Evolutionary conservation across 2,888 invertebrate genomes (phyloP), one percentile per base, ranked within the genome.

Genomic region (Lasioglossum vierecki): DNA sequence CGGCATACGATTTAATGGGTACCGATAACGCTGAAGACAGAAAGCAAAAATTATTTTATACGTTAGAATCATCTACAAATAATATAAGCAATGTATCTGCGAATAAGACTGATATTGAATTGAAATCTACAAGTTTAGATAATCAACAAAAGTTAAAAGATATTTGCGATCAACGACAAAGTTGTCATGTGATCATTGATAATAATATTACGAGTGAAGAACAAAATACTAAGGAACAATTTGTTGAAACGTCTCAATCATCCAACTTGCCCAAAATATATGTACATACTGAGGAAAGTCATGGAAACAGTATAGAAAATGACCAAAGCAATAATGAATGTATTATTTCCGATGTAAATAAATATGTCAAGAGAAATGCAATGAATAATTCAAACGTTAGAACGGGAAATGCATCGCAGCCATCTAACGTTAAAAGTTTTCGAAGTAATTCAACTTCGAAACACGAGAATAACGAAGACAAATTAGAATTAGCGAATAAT

Each of bases 1-100:
- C 98, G 2, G 97, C 97, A 0, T 98, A 98, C 94, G 97, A 97
- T 94, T 95, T 96, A 73, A 96, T 95, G 80, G 95, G 96, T 76
- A 87, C 91, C 15, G 93, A 91, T 53, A 88, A 89, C 46, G 83
- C 82, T 70, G 93, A 89, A 30, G 89, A 92, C 41, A 84, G 86
- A 75, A 91, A 88, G 53, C 88, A 90, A 73, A 84, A 80, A 30
- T 63, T 84, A n/a, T 84, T 86, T 79, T 79, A 71, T 79, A 77
- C 82, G 8, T 49, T 86, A 60, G 81, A 86, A 13, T 72, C 73
- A 6, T 26, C 87, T 57, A 46, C 80, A 39, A 86, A 87, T 86
- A 80, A 82, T 82, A 80, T 87, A n/a, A 88, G 81, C 63, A 91
- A 90, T 86, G 83, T 82, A 80, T 82, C 87, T 85, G 88, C 81